Percentiles rank a stretch among this genome's conserved stretches.
Conservation (phyloP, 2,797 vertebrate species). For the Dromococcyx pavoninus region DNA sequence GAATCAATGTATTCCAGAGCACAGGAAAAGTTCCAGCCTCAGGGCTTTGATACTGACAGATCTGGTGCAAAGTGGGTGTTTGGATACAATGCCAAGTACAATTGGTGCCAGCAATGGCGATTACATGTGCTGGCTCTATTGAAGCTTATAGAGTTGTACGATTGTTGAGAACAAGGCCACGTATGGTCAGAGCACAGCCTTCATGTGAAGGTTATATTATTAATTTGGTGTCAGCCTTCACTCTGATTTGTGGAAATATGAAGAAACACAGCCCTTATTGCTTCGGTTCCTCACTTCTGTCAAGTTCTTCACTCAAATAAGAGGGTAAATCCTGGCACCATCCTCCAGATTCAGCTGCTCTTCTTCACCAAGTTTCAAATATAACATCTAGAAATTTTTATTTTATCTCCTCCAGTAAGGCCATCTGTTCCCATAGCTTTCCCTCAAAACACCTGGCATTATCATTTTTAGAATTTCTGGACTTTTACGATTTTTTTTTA, state of each 20-base stretch:
- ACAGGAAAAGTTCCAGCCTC: conserved; percentile 60
- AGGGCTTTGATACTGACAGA: conserved; percentile 64
- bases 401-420: conserved; percentile 61
- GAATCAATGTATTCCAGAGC: conserved; percentile 57
- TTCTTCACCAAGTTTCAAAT: conserved; percentile 62
- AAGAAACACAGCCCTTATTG: not conserved
- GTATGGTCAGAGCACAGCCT: not conserved
- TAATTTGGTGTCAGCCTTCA: not conserved
- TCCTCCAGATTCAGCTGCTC: conserved; percentile 66
- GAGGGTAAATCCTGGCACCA: conserved; percentile 64
- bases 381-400: conserved; percentile 64
- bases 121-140: conserved; percentile 24
- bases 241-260: not conserved
- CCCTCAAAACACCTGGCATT: conserved; percentile 57
- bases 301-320: conserved; percentile 57
- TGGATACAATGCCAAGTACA: conserved; percentile 66
- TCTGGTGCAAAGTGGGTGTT: conserved; percentile 67
- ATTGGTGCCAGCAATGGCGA: conserved; percentile 51
- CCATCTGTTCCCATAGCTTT: conserved; percentile 65
- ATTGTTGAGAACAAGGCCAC: not conserved
- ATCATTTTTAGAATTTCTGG: conserved; percentile 57
- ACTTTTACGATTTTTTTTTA: not conserved
- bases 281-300: conserved; percentile 57
- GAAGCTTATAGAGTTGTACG: conserved; percentile 11
- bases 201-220: not conserved